Conservation (phyloP, 2,888 invertebrate genomes). For the Alcis repandata region DNA sequence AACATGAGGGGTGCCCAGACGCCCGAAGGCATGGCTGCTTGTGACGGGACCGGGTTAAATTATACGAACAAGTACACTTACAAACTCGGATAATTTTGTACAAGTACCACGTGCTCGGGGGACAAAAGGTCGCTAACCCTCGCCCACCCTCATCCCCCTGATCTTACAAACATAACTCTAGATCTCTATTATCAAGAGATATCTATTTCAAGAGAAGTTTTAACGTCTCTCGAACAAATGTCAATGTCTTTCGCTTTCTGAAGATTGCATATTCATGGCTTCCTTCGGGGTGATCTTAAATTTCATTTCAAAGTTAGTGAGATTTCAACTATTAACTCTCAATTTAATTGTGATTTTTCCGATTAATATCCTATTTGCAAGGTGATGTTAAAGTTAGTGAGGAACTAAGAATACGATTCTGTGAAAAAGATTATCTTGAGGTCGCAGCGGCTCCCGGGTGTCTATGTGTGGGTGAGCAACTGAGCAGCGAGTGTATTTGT, state of each 20-base stretch:
- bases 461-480: conserved; percentile 61
- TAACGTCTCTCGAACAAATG: conserved; percentile 10
- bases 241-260: conserved; percentile 4
- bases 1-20: conserved; percentile 55
- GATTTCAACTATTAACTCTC: neutral
- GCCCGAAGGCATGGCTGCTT: conserved; percentile 41
- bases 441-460: conserved; percentile 31
- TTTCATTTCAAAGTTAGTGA: neutral
- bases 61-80: conserved; percentile 44
- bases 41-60: conserved; percentile 47
- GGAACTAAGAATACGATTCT: conserved; percentile 19
- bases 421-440: conserved; percentile 41
- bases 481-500: conserved; percentile 68
- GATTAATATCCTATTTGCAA: neutral
- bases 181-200: conserved; percentile 42
- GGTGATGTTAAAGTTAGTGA: conserved; percentile 8
- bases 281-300: conserved; percentile 1
- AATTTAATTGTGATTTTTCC: neutral
- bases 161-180: conserved; percentile 50
- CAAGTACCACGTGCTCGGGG: conserved; percentile 61
- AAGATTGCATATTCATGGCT: conserved; percentile 12
- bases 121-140: conserved; percentile 59
- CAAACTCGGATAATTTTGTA: conserved; percentile 51
- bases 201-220: conserved; percentile 18
- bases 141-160: conserved; percentile 56